phyloP scores from a whole-genome alignment of 2,888 invertebrate species.

The Drosophila formosana region DNA sequence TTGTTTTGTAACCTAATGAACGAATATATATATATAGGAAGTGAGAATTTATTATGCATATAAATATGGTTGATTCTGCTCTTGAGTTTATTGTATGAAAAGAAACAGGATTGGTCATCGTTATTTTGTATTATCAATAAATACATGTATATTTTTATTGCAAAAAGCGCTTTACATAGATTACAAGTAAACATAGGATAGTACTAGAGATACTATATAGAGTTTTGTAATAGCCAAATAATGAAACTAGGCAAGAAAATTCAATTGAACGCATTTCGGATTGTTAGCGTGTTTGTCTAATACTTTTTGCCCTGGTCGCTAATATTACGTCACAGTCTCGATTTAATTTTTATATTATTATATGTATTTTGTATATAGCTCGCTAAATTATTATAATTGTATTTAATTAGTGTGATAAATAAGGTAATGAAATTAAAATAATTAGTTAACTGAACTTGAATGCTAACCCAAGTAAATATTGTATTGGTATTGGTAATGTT shows the following conservation, averaged over 20 bases:
- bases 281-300: conserved; percentile 50
- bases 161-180: conserved; percentile 85
- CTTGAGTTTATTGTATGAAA: conserved; percentile 58
- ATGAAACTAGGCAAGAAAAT: conserved; percentile 68
- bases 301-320: conserved; percentile 68
- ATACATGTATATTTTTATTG: conserved; percentile 84
- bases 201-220: conserved; percentile 39
- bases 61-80: conserved; percentile 21
- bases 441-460: conserved; percentile 30
- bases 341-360: conserved; percentile 3
- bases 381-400: conserved; percentile 29
- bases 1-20: conserved; percentile 28
- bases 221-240: conserved; percentile 33
- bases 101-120: conserved; percentile 72
- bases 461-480: conserved; percentile 13
- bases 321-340: conserved; percentile 67
- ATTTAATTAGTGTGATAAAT: conserved; percentile 33
- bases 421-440: conserved; percentile 14
- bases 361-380: conserved; percentile 45
- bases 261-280: conserved; percentile 28
- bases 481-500: conserved; percentile 16
- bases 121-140: conserved; percentile 50
- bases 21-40: conserved; percentile 33
- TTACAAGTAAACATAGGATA: conserved; percentile 73
- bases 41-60: conserved; percentile 33